phyloP scores from a whole-genome alignment of 2,113 vertebrate species.

The Anguilla rostrata region DNA sequence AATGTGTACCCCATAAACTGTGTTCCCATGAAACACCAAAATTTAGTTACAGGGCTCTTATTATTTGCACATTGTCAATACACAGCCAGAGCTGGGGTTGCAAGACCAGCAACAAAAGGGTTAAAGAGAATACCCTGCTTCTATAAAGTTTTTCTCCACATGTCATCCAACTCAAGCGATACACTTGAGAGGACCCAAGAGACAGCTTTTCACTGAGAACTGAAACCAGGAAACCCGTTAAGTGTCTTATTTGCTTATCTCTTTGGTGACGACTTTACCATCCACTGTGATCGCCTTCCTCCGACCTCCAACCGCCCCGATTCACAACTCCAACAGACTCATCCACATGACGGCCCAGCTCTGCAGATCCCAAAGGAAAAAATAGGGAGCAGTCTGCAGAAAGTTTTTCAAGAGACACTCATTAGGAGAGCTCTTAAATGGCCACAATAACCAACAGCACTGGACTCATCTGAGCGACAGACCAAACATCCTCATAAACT shows the following conservation, averaged over 20 bases:
- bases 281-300: background rate
- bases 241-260: slow-evolving; percentile 13
- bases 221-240: slow-evolving; percentile 2
- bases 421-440: slow-evolving; percentile 14
- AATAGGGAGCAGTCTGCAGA: background rate
- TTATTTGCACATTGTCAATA: background rate
- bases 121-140: background rate
- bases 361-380: background rate
- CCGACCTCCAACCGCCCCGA: background rate
- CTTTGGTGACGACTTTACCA: background rate
- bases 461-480: background rate
- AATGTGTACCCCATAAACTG: background rate
- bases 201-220: slow-evolving; percentile 2
- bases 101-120: background rate
- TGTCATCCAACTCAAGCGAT: background rate
- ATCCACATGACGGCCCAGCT: background rate
- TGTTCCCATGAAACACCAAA: background rate
- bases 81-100: background rate
- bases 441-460: slow-evolving; percentile 2
- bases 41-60: background rate
- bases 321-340: too few species aligned
- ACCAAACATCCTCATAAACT: background rate
- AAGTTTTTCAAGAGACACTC: background rate
- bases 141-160: background rate
- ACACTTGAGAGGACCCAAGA: background rate